phyloP scores from a whole-genome alignment of 2,888 invertebrate species.

The Laspeyria flexula region DNA sequence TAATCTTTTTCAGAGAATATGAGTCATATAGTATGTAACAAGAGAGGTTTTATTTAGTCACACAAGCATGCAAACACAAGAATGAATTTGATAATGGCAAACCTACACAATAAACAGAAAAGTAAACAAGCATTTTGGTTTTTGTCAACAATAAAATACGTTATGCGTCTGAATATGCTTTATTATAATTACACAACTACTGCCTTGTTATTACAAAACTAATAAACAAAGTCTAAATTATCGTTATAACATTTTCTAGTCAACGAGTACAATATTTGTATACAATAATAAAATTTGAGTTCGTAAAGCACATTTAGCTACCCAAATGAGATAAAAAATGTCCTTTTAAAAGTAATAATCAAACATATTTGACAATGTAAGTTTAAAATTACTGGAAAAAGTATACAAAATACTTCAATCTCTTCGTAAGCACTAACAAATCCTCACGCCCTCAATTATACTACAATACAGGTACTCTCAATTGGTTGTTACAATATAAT shows the following conservation, averaged over 20 bases:
- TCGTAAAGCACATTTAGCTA: conserved; percentile 40
- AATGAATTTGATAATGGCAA: conserved; percentile 76
- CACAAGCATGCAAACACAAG: conserved; percentile 46
- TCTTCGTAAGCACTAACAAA: conserved; percentile 48
- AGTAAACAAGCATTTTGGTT: conserved; percentile 58
- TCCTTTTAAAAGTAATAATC: conserved; percentile 32
- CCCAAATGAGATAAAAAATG: conserved; percentile 63
- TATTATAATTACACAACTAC: conserved; percentile 82
- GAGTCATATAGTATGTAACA: conserved; percentile 26
- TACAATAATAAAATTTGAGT: conserved; percentile 50
- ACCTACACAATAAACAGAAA: conserved; percentile 83
- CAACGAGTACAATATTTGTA: conserved; percentile 48
- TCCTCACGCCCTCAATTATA: conserved; percentile 28
- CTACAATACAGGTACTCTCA: conserved; percentile 39
- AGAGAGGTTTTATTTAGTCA: conserved; percentile 32
- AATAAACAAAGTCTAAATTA: conserved; percentile 55
- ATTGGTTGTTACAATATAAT: conserved; percentile 27
- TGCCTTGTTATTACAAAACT: conserved; percentile 74
- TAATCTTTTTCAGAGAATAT: conserved; percentile 6
- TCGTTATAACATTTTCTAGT: conserved; percentile 47
- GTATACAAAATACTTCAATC: conserved; percentile 58
- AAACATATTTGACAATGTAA: conserved; percentile 35
- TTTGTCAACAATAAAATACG: conserved; percentile 77
- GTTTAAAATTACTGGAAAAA: conserved; percentile 55
- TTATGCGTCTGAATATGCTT: conserved; percentile 78